Conservation (phyloP, 2,113 vertebrate genomes). For the Xiphophorus hellerii region DNA sequence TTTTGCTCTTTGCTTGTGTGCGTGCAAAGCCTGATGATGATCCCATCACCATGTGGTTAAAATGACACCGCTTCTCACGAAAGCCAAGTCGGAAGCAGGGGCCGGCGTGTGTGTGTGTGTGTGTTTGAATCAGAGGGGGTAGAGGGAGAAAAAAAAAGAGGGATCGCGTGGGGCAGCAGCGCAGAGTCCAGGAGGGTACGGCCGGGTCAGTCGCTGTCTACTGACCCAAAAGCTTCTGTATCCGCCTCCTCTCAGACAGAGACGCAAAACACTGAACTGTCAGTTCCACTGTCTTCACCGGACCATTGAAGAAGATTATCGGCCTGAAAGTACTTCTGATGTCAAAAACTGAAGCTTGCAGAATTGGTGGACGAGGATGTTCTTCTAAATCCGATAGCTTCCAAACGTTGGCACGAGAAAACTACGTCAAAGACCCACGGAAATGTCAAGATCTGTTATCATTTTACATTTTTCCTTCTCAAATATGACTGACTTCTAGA, state of each 20-base stretch:
- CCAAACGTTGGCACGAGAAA: neutral
- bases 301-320: neutral
- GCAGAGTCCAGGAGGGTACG: constrained; percentile 24
- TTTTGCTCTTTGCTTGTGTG: neutral
- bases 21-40: constrained; percentile 38
- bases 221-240: constrained; percentile 46
- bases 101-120: neutral
- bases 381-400: neutral
- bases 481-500: constrained; percentile 46
- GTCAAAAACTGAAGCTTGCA: neutral
- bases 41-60: constrained; percentile 55
- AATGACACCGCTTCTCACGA: constrained; percentile 53
- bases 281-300: neutral
- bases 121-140: constrained; percentile 3
- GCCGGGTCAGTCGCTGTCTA: constrained; percentile 36
- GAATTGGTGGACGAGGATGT: too few species aligned
- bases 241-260: constrained; percentile 1
- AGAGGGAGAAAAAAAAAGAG: constrained; percentile 1
- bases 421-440: neutral
- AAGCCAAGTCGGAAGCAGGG: constrained; percentile 28
- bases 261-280: neutral
- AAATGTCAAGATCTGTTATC: neutral
- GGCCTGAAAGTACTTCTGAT: neutral
- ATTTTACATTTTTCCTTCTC: neutral
- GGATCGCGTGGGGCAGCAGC: constrained; percentile 34